Evolutionary conservation across 2,797 vertebrate genomes (phyloP), one percentile per base, ranked within the genome.

Genomic region (Sebastes nivosus): DNA sequence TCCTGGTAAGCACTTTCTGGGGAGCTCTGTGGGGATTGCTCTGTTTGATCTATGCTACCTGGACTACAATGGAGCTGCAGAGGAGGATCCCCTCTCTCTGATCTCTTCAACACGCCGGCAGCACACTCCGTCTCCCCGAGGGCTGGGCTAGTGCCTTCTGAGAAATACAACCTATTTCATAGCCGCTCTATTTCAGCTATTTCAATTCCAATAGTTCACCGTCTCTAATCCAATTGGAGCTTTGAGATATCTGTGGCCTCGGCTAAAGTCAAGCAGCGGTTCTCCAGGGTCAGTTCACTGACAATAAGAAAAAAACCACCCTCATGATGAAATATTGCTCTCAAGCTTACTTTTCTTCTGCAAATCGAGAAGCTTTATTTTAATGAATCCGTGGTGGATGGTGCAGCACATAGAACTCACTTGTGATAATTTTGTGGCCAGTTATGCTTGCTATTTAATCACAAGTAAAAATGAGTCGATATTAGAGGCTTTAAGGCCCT

Each of bases 11-110:
- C 92, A 89, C 89, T 93, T 94, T 93, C 94, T 90, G 83, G 75
- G 89, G 87, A 86, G 84, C 92, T 90, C 90, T 86, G 64, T 79
- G 83, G 92, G 94, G 89, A 93, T 93, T 91, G 90, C 88, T 84
- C 79, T 87, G 85, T 93, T 92, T 95, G 93, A 95, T 95, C 92
- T 92, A 75, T 87, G 88, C 90, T 93, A 92, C 92, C 92, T 92
- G 87, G 87, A 89, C 89, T 84, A 93, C 93, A 93, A 92, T 93
- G 78, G 89, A 82, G 86, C 87, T 68, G 77, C 90, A 83, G 89
- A 91, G 81, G 92, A 92, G 88, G 90, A 93, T 83, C 81, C 88
- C 81, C 78, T 75, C 77, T 79, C 84, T 93, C 92, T 93, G 90
- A 94, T 94, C 89, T 91, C 86, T 84, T 87, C 87, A 82, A 77